These are phyloP conservation scores for Ancistrus triradiatus DNA, from an alignment of 2,113 vertebrate species.

Conservation along the genomic window DNA sequence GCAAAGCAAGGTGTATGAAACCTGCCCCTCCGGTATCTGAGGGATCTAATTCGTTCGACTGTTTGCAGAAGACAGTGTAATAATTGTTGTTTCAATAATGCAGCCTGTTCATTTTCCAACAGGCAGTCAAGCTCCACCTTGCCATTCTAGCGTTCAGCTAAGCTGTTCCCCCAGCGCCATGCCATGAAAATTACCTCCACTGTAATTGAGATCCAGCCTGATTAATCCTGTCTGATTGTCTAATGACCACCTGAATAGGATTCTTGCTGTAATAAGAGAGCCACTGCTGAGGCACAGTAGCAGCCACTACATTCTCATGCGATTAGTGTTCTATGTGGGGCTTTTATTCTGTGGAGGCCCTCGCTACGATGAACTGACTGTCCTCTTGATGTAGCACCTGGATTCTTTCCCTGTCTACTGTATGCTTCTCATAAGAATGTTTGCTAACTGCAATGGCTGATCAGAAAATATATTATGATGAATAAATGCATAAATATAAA, in stretches of 20 bases:
- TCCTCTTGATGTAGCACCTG: conserved; percentile 23
- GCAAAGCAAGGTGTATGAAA: conserved; percentile 23
- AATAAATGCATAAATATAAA: too few relatives aligned
- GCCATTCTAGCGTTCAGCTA: conserved; percentile 40
- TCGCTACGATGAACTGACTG: conserved; percentile 27
- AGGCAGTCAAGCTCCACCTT: conserved; percentile 10
- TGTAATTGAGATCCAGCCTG: conserved; percentile 63
- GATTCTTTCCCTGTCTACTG: conserved; percentile 2
- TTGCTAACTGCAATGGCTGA: too few relatives aligned
- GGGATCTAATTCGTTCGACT: neutral
- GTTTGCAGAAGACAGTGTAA: conserved; percentile 4
- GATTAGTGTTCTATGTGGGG: conserved; percentile 48
- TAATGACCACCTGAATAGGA: conserved; percentile 65
- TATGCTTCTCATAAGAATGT: too few relatives aligned
- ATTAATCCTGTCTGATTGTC: conserved; percentile 69
- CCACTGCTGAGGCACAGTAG: conserved; percentile 46
- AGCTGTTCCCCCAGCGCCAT: conserved; percentile 47
- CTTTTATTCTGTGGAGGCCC: conserved; percentile 12
- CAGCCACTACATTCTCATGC: conserved; percentile 47
- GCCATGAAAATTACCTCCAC: conserved; percentile 54
- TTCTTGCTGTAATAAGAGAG: conserved; percentile 55
- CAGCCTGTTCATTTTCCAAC: conserved; percentile 3
- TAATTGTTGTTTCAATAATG: conserved; percentile 29
- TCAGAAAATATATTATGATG: too few relatives aligned
- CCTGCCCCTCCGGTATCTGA: conserved; percentile 3